Evolutionary conservation across 2,113 vertebrate species (phyloP), one percentile per base, ranked within the genome.

Genomic region (Casuarius casuarius): DNA sequence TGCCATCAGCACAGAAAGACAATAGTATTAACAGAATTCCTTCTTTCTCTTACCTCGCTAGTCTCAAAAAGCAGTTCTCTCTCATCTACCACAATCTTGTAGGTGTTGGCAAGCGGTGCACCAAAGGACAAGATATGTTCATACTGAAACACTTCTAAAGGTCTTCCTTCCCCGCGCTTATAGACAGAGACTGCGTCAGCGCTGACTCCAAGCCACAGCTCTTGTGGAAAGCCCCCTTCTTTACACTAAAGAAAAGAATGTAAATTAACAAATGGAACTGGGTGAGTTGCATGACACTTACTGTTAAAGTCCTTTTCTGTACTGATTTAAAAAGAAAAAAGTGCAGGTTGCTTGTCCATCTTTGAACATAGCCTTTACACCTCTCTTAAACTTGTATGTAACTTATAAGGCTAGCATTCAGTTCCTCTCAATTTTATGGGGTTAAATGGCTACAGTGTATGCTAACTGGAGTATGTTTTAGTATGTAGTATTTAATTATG

Each of bases 91-190:
- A 99, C 97, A 2, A 99, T 99, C 98, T 99, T 99, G 98, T 99
- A 99, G 3, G 98, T 97, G 95, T 99, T 99, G 76, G 99, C 97
- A 90, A 99, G 98, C 0, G 99, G 99, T 0, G 99, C 99, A 19
- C 99, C 99, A 5, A 99, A 99, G 12, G 99, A 99, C 25, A 99
- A 98, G 91, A 99, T 99, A 74, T 98, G 98, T 8, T 99, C 99
- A 2, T 99, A 99, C 16, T 98, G 98, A 96, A 99, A 99, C 73
- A 99, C 98, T 96, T 99, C 99, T 94, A 99, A 94, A 0, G 99
- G 99, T 84, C 98, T 98, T 4, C 98, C 98, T 94, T 99, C 99
- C 7, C 99, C 99, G 5, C 99, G 99, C 78, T 99, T 99, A 98
- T 99, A 99, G 86, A 99, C 98, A 0, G 99, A 99, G 78, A 99